Conservation (phyloP, 2,113 vertebrate species). For the Cnemophilus loriae region DNA sequence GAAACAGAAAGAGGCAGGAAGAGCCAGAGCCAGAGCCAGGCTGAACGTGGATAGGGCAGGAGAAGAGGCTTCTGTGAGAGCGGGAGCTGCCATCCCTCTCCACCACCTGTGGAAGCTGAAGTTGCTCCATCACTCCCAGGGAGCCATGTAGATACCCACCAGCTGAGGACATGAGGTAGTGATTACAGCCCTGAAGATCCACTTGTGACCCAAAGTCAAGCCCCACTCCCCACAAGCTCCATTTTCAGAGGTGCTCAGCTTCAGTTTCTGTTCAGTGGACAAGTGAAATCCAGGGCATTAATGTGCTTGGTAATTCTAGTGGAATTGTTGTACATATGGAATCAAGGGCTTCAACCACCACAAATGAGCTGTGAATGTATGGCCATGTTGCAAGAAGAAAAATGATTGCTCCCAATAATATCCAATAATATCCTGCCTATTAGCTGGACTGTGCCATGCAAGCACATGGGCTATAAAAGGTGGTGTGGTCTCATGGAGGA, state of each 20-base stretch:
- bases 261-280: neutral
- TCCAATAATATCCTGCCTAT: neutral
- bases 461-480: neutral
- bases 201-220: neutral
- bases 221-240: neutral
- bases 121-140: neutral
- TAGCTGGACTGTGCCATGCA: neutral
- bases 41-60: neutral
- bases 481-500: neutral
- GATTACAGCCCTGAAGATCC: neutral
- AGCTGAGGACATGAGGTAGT: neutral
- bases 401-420: neutral
- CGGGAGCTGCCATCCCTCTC: neutral
- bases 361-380: accelerated
- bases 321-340: neutral
- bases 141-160: neutral
- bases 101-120: neutral
- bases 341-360: neutral
- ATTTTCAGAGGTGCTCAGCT: neutral
- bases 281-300: neutral
- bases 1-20: neutral
- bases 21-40: neutral
- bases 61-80: neutral
- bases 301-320: neutral
- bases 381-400: neutral